Conservation (phyloP, 2,888 invertebrate genomes). For the Heliconius erato region DNA sequence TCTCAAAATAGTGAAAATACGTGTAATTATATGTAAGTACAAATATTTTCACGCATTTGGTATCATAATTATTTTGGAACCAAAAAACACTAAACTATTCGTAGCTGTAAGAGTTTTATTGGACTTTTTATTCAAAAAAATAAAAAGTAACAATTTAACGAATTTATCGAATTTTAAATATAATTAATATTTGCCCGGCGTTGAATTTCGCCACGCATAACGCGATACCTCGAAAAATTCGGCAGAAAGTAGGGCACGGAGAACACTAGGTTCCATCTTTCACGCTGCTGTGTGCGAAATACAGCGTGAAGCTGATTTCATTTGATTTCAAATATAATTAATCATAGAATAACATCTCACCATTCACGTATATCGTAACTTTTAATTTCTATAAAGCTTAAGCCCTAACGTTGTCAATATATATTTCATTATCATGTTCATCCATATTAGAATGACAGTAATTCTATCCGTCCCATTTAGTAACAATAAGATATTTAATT, state of each 20-base stretch:
- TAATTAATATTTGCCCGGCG: too few species aligned
- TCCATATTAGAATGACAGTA: neutral
- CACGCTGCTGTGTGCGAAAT: neutral
- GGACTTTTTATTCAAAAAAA: too few species aligned
- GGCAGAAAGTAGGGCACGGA: neutral
- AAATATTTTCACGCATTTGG: neutral
- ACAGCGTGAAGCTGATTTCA: neutral
- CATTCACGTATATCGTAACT: neutral
- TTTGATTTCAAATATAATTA: too few species aligned
- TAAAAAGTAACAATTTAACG: too few species aligned
- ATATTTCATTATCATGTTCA: neutral
- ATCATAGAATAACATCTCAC: neutral
- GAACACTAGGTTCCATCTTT: neutral
- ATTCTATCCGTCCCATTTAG: neutral
- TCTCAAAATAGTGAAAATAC: neutral
- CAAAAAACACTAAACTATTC: too few species aligned
- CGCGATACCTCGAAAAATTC: neutral
- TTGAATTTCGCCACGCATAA: neutral
- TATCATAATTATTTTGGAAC: too few species aligned
- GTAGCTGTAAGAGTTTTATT: too few species aligned
- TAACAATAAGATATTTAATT: neutral
- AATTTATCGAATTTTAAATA: too few species aligned
- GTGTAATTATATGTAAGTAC: neutral
- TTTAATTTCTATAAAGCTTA: neutral
- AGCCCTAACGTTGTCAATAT: neutral